Conservation (phyloP, 2,888 invertebrate genomes). For the Campopleginae sp. region DNA sequence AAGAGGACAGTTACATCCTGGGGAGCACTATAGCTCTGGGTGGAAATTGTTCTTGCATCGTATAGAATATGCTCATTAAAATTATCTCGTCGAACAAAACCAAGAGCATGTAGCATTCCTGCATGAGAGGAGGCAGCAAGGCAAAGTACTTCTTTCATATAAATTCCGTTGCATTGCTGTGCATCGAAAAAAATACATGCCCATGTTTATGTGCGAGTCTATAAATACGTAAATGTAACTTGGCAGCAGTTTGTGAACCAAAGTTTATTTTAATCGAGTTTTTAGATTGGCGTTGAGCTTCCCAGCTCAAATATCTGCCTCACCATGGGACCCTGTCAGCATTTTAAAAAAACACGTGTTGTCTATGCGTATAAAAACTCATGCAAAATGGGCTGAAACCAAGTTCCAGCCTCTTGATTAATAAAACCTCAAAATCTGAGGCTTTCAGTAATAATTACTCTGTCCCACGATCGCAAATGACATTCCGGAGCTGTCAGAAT, state of each 20-base stretch:
- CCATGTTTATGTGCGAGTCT: background rate
- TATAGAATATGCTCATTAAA: background rate
- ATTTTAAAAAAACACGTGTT: background rate
- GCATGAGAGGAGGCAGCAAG: background rate
- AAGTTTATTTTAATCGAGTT: conserved; percentile 30
- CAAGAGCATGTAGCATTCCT: background rate
- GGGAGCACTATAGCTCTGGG: background rate
- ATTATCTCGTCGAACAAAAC: background rate
- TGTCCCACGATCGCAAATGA: background rate
- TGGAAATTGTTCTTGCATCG: background rate
- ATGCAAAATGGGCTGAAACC: background rate
- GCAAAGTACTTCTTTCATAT: background rate
- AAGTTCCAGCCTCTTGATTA: conserved; percentile 20
- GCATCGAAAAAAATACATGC: background rate
- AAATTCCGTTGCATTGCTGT: background rate
- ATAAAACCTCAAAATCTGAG: background rate
- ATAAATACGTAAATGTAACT: background rate
- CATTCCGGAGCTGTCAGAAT: conserved; percentile 17
- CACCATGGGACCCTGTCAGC: background rate
- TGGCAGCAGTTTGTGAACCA: background rate
- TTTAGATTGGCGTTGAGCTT: conserved; percentile 19
- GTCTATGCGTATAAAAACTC: conserved; percentile 27
- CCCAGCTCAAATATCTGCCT: background rate
- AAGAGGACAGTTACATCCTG: background rate
- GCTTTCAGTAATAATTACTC: too few species aligned